Evolutionary conservation across 1,140 invertebrate species (phyloP), one percentile per base, ranked within the genome.

Genomic region (Amyelois transitella): DNA sequence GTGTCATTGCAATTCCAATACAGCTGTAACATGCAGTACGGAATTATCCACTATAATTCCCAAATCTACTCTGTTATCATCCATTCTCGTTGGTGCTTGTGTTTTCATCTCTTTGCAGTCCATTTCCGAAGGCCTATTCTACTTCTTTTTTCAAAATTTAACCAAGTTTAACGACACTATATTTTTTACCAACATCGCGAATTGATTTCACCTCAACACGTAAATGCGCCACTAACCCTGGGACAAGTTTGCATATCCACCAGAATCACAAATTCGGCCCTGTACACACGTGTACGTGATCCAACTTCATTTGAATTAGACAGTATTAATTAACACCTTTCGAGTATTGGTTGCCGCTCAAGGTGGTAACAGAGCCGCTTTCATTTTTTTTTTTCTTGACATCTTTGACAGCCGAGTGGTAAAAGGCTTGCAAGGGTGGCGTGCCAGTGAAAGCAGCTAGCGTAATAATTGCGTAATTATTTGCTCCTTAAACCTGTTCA

Each of bases 291-390:
- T 6, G 25, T 50, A 58, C 65, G 59, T 59, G 53, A 48, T 49
- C 21, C 28, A 60, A 60, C 52, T 45, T 45, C 10, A 28, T 48
- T 49, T 51, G 53, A 57, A 56, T 62, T 57, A 62, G 28, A 25
- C 19, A 48, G 53, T 64, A 55, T 69, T 59, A 66, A 66, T 70
- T 73, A 73, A 62, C 67, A 60, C 62, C 64, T 73, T 62, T 63
- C 59, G 43, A 66, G 51, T 61, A 65, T 62, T 58, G 51, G 32
- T 43, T 56, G 45, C 19, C 56, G 21, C 49, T 24, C 47, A 18
- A 51, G 43, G 18, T 53, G 38, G 24, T 48, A 52, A 62, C 38
- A 38, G 48, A 43, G 21, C 19, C n/a, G 12, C 22, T 7, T 48
- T 51, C 67, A 63, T 69, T 66, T 63, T 19, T 43, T 64, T 65